Evolutionary conservation across 2,797 vertebrate species (phyloP).

Genomic region (Hemitrygon akajei): DNA sequence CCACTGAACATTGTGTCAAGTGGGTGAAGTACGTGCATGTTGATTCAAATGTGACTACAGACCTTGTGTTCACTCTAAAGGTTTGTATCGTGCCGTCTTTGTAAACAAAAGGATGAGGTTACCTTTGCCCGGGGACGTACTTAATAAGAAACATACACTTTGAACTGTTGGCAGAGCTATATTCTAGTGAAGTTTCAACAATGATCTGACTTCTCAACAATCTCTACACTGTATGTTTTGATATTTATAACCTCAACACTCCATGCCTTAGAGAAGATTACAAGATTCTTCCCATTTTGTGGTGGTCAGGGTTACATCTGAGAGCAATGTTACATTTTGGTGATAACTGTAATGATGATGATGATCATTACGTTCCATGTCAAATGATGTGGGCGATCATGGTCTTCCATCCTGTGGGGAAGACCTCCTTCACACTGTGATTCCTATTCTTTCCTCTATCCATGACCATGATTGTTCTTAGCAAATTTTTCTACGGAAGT

Average conservation of each 20-base stretch:
- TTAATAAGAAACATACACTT: background rate
- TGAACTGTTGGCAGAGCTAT: background rate
- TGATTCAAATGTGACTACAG: background rate
- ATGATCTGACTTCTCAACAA: background rate
- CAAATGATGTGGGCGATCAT: too few relatives aligned
- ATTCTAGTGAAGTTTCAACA: background rate
- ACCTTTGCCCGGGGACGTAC: background rate
- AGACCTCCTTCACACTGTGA: too few relatives aligned
- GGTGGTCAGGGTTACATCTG: slow-evolving; percentile 40
- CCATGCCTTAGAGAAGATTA: slow-evolving; percentile 63
- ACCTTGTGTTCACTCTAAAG: background rate
- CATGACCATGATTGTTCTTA: too few relatives aligned
- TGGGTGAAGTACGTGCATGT: background rate
- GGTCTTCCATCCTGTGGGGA: too few relatives aligned
- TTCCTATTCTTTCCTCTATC: too few relatives aligned
- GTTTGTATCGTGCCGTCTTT: background rate
- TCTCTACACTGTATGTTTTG: slow-evolving; percentile 54
- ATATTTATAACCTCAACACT: slow-evolving; percentile 60
- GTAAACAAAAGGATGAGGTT: background rate
- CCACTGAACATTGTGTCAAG: background rate
- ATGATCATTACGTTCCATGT: too few relatives aligned
- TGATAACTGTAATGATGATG: too few relatives aligned
- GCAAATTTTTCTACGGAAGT: too few relatives aligned
- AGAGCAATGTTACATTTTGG: background rate
- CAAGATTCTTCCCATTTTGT: slow-evolving; percentile 60